phyloP scores from a whole-genome alignment of 2,797 vertebrate genomes.

The Leptoclinus maculatus region DNA sequence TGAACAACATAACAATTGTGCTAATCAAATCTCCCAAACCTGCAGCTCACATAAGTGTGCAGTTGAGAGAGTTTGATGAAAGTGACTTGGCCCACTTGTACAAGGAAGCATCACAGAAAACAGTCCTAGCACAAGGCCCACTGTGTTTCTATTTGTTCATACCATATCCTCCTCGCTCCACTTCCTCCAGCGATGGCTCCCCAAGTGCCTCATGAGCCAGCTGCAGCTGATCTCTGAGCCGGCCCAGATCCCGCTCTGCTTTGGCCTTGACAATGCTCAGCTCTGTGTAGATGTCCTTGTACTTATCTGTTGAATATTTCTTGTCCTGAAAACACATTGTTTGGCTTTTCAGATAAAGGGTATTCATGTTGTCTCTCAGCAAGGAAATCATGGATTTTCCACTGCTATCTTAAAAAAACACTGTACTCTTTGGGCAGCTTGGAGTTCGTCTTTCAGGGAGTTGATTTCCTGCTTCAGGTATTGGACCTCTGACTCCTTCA shows the following conservation, averaged over 20 bases:
- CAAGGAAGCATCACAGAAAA: neutral
- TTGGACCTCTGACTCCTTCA: conserved; percentile 85
- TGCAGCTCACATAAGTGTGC: neutral
- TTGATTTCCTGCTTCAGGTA: conserved; percentile 85
- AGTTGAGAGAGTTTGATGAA: neutral
- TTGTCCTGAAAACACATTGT: conserved; percentile 82
- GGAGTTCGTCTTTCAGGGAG: conserved; percentile 84
- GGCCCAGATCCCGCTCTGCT: conserved; percentile 85
- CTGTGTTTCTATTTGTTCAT: conserved; percentile 5
- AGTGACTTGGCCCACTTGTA: neutral
- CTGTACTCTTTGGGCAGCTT: conserved; percentile 79
- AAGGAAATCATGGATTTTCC: neutral
- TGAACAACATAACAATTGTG: no score
- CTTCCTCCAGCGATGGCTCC: conserved; percentile 81
- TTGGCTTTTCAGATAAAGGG: conserved; percentile 26
- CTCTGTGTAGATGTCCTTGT: conserved; percentile 91
- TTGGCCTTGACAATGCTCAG: conserved; percentile 89
- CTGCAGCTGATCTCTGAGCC: conserved; percentile 87
- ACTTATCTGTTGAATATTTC: conserved; percentile 89
- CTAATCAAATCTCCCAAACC: neutral
- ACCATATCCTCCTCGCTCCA: conserved; percentile 86
- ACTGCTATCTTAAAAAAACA: neutral
- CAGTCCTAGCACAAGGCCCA: neutral
- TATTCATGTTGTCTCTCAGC: neutral
- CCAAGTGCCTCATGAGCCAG: conserved; percentile 87